Evolutionary conservation across 2,888 invertebrate genomes (phyloP).

Genomic region (Spodoptera littoralis): DNA sequence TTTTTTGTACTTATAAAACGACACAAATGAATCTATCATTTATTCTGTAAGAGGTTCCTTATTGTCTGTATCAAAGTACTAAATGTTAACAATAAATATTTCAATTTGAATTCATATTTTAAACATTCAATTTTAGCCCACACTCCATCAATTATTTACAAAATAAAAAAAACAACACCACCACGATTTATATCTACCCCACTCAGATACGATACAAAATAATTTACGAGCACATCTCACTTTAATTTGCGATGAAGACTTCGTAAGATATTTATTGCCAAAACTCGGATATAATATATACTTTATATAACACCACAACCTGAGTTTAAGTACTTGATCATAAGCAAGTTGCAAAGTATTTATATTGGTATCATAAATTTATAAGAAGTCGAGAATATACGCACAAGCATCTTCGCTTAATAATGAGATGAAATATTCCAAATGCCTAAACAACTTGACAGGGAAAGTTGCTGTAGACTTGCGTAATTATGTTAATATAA

Average conservation of each 20-base stretch:
- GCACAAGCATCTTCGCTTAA: constrained; percentile 72
- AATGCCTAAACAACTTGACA: constrained; percentile 75
- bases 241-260: constrained; percentile 52
- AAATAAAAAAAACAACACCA: constrained; percentile 28
- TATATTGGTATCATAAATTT: constrained; percentile 85
- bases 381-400: constrained; percentile 77
- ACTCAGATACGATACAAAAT: constrained; percentile 9
- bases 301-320: constrained; percentile 52
- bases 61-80: neutral
- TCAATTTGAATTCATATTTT: neutral
- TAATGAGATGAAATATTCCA: constrained; percentile 73
- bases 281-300: constrained; percentile 54
- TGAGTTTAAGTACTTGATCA: constrained; percentile 68
- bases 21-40: too few relatives aligned
- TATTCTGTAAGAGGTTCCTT: too few relatives aligned
- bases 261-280: constrained; percentile 43
- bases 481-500: constrained; percentile 46
- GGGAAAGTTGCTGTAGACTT: constrained; percentile 61
- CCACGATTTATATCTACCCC: constrained; percentile 35
- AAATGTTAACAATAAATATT: neutral
- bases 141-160: neutral
- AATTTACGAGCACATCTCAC: constrained; percentile 39
- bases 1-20: too few relatives aligned
- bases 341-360: constrained; percentile 77
- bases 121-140: neutral